Evolutionary conservation across 2,113 vertebrate genomes (phyloP), one percentile per base, ranked within the genome.

Genomic region (Mandrillus leucophaeus): DNA sequence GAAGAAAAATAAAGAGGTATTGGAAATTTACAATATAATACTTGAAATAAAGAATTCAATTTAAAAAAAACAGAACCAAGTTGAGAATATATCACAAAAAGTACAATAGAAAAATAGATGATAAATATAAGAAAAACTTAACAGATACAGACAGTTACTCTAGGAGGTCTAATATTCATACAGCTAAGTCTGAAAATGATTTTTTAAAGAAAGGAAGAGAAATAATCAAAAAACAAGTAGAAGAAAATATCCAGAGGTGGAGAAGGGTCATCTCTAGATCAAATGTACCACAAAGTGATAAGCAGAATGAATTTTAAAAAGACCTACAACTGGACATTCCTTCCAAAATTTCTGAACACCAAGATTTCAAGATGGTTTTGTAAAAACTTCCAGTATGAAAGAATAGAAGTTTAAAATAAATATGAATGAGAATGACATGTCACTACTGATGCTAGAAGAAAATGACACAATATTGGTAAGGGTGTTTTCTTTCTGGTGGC

Each of bases 331-430:
- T 64, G 32, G 27, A 88, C 45, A 85, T 20, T 59, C 12, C 59
- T 92, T 85, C 13, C 55, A 70, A 66, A 82, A 38, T 93, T 48
- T 93, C 75, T 87, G 27, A 78, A 87, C 40, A 50, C 13, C 11
- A 75, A 59, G 22, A 85, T 92, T 78, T 92, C 38, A 78, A 97
- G 80, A 68, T 85, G 43, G 23, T 73, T 85, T 92, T 38, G 88
- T 96, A 32, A 81, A 96, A 80, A 8, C 10, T 20, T 68, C 72
- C 18, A 89, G 16, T 23, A 73, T 27, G 20, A 90, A 52, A 72
- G 4, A 64, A 66, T 10, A 68, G 35, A 32, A 66, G 35, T n/a
- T 59, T 59, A 22, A 95, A 85, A 70, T 20, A 35, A 79, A 30
- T 59, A 23, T n/a, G 6, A 75, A 85, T 76, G 35, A 70, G 17